Evolutionary conservation across 2,888 invertebrate genomes (phyloP), one percentile per base, ranked within the genome.

Genomic region (Cosmia pyralina): DNA sequence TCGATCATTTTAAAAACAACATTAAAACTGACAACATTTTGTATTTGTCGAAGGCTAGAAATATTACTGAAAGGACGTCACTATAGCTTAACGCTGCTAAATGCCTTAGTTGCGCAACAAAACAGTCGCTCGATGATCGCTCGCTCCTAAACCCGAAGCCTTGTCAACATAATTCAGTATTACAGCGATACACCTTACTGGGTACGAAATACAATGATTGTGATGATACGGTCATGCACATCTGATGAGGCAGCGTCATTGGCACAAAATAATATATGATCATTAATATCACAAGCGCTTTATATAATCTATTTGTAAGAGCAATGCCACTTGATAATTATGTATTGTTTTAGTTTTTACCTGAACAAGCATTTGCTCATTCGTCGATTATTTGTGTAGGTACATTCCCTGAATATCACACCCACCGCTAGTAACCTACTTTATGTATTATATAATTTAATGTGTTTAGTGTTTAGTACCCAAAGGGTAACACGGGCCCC

Each of bases 201-300:
- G 90, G 88, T 83, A 89, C 89, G 82, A 89, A 86, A 88, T 90
- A 93, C 89, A 87, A 93, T 93, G 92, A 89, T 90, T 82, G 85
- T 91, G 91, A 89, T 85, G 86, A 90, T 83, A 90, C 84, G 81
- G 88, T 87, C 94, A 94, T 94, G 94, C 94, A 92, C 80, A 86
- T 81, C 84, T 85, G 85, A 67, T 68, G 64, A 81, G 79, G 74
- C 79, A 73, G 68, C 63, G 76, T 86, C 83, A 85, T 82, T 77
- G 60, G 11, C 4, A 55, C 5, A 50, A 64, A 5, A 34, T n/a
- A 8, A 52, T 34, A 28, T 19, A n/a, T 4, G 5, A 38, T 6
- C 4, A 17, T 17, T 38, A 6, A 22, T 53, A 41, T 65, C 38
- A 53, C 38, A 17, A 65, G 11, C 53, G 17, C 1, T 13, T 5